phyloP scores from a whole-genome alignment of 2,888 invertebrate genomes.

The Phlogophora meticulosa region DNA sequence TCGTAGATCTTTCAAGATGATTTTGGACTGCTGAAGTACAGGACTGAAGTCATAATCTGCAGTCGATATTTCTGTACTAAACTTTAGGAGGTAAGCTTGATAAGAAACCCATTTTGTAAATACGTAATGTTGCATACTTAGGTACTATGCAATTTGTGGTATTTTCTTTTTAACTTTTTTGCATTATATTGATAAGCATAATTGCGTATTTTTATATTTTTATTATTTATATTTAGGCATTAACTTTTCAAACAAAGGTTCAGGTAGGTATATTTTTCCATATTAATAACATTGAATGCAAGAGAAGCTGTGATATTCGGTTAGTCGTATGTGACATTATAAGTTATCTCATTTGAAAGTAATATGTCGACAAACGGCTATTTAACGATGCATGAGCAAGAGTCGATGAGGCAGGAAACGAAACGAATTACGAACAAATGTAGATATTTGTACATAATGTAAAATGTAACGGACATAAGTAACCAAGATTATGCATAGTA shows the following conservation, averaged over 20 bases:
- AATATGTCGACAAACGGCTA: slow-evolving; percentile 9
- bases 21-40: neutral
- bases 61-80: neutral
- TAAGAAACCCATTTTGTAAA: too few relatives aligned
- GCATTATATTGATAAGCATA: too few relatives aligned
- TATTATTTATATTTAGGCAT: too few relatives aligned
- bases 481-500: slow-evolving; percentile 3
- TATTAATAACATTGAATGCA: neutral
- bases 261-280: too few relatives aligned
- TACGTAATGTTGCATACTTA: neutral
- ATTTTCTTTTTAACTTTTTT: too few relatives aligned
- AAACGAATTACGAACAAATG: slow-evolving; percentile 46
- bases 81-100: neutral
- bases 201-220: too few relatives aligned
- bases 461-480: slow-evolving; percentile 35
- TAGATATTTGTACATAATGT: slow-evolving; percentile 32
- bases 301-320: slow-evolving; percentile 3
- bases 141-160: too few relatives aligned
- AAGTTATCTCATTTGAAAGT: slow-evolving; percentile 12
- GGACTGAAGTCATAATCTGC: neutral
- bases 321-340: slow-evolving; percentile 7
- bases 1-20: neutral
- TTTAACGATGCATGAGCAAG: slow-evolving; percentile 18
- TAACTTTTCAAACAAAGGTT: too few relatives aligned
- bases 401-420: slow-evolving; percentile 46